Evolutionary conservation across 2,888 invertebrate species (phyloP).

Genomic region (Platynereis dumerilii): DNA sequence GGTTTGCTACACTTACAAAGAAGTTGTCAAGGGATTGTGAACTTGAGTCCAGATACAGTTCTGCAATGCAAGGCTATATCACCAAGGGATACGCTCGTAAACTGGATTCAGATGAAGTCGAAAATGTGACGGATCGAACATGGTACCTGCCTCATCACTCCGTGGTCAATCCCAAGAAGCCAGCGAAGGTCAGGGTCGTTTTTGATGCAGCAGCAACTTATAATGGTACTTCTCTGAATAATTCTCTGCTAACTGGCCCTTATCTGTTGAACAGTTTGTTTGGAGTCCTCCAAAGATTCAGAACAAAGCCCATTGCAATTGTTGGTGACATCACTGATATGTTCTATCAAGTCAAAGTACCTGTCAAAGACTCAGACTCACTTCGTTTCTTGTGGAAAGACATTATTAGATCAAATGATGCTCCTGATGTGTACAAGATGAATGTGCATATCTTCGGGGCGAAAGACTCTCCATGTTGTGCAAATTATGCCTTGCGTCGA

Average conservation of each 20-base stretch:
- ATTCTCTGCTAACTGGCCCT: slow-evolving; percentile 28
- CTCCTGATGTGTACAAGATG: slow-evolving; percentile 26
- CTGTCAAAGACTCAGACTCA: slow-evolving; percentile 19
- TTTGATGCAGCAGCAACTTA: slow-evolving; percentile 24
- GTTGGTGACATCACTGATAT: slow-evolving; percentile 27
- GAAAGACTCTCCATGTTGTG: slow-evolving; percentile 24
- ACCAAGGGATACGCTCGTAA: too few relatives aligned
- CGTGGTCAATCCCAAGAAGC: slow-evolving; percentile 30
- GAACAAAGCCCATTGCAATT: slow-evolving; percentile 24
- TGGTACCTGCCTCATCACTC: slow-evolving; percentile 34
- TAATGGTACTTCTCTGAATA: slow-evolving; percentile 24
- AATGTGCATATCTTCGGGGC: slow-evolving; percentile 29
- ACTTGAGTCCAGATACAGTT: too few relatives aligned
- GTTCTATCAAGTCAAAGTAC: slow-evolving; percentile 27
- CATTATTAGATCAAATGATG: not conserved
- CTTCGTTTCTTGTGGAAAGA: slow-evolving; percentile 30
- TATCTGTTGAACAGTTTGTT: slow-evolving; percentile 27
- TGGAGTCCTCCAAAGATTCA: slow-evolving; percentile 27
- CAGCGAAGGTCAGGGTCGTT: slow-evolving; percentile 27
- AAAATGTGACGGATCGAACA: not conserved
- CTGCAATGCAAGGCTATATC: too few relatives aligned
- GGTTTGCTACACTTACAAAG: too few relatives aligned
- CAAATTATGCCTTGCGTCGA: slow-evolving; percentile 23
- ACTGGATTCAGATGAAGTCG: too few relatives aligned
- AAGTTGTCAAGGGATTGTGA: too few relatives aligned